Base-by-base conservation (phyloP, 2,888 invertebrate species). In the Polymixis lichenea region DNA sequence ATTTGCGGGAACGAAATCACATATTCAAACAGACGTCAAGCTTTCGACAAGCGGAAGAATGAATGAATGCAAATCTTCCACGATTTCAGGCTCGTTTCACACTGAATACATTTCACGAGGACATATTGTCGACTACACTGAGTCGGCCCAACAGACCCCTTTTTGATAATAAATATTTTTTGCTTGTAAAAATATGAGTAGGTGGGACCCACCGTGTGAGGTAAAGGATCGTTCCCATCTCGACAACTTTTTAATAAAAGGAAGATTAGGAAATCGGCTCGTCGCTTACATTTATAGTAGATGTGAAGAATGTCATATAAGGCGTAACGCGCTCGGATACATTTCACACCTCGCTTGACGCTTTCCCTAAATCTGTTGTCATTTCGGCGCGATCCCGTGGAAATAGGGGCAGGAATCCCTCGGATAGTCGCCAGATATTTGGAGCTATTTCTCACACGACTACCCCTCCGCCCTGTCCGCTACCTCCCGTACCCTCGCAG, bases 321-420 rank as follows among this genome's bases (percentile, higher is more conserved):
- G 91, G 92, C 92, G 94, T 90, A 88, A 90, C 94, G 90, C 95
- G 95, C 94, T 93, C 91, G 95, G 94, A 94, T 96, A 96, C 95
- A 95, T 96, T 96, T 96, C 93, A 96, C 96, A 96, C 94, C 93
- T 95, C 95, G 95, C 94, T 96, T 94, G 92, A 90, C 95, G 95
- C 95, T 95, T 95, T 95, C 93, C 95, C 95, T 94, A 95, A 96
- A 96, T 96, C 96, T 96, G 95, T 96, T 96, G 96, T 96, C 96
- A 96, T 95, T 96, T 95, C 88, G 94, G 90, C 90, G 91, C 94
- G 94, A 95, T 95, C 95, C 95, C 94, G 91, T 91, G 91, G 93
- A 95, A 95, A 95, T 95, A 93, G 94, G 95, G 95, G 89, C 93
- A 92, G 87, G 93, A 93, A 95, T 95, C 95, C 94, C 92, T 92